Evolutionary conservation across 2,797 vertebrate species (phyloP), one percentile per base, ranked within the genome.

Genomic region (Phrynocephalus forsythii): DNA sequence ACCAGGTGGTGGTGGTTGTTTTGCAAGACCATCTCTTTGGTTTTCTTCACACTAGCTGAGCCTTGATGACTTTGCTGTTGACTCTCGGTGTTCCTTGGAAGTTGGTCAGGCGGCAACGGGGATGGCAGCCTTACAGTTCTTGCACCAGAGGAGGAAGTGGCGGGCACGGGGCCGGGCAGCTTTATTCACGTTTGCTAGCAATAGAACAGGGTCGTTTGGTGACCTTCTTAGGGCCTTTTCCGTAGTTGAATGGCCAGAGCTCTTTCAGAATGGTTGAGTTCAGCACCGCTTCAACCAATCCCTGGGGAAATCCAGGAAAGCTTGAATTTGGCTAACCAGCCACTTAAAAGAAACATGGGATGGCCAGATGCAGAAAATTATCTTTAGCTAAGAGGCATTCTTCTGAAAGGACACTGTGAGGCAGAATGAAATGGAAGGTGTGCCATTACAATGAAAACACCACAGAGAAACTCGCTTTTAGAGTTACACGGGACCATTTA

Each of bases 401-500:
- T 60, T 79, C 22, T 63, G 66, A 52, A 16, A 6, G 24, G 69
- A 82, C 60, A 77, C 10, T 1, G 5, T 8, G 28, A 79, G 50
- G 28, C 8, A 5, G 22, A 69, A 3, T 3, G 20, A 79, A 69
- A 38, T 7, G 6, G 22, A 69, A 85, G 24, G 26, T 24, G 67
- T 18, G 22, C n/a, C 68, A 63, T 30, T 30, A 24, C 16, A 72
- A 38, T 48, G 85, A 85, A 38, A 89, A 88, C 20, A 86, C 85
- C 91, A 94, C 71, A 92, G 6, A 56, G 16, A 92, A 95, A 3
- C 52, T 83, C 84, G 80, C 85, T 86, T 44, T 0, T 3, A 93
- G 85, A 79, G 69, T 76, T 87, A 68, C 56, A 68, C 72, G 66
- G 87, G n/a, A 93, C 84, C 89, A 92, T 94, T 92, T 90, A 91